phyloP scores from a whole-genome alignment of 2,888 invertebrate species.

The Halictus quadricinctus region DNA sequence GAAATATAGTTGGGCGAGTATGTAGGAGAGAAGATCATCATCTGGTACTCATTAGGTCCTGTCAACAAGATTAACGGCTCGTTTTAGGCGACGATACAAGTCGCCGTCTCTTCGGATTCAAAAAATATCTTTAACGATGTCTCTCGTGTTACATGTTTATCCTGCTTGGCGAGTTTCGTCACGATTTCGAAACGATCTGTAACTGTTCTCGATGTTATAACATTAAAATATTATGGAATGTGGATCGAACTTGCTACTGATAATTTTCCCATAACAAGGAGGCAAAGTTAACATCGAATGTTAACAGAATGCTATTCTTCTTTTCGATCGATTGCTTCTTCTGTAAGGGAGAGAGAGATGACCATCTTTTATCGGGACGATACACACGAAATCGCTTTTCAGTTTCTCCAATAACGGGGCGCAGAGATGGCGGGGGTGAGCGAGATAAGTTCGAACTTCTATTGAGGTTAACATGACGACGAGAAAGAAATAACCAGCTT shows the following conservation, averaged over 20 bases:
- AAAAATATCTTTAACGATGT: background rate
- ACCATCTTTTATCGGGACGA: background rate
- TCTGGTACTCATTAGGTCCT: slow-evolving; percentile 35
- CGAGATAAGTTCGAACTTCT: background rate
- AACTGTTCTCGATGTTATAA: background rate
- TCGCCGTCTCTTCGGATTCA: background rate
- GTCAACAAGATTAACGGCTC: slow-evolving; percentile 11
- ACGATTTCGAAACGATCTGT: background rate
- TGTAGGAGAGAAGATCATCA: slow-evolving; percentile 3
- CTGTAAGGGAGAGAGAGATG: background rate
- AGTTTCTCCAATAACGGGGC: background rate
- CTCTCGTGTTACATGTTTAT: background rate
- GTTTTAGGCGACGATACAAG: background rate
- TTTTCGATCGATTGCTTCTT: background rate
- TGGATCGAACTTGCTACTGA: background rate
- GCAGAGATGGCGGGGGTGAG: background rate
- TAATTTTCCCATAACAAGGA: background rate
- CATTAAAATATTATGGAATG: background rate
- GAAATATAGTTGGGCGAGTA: background rate
- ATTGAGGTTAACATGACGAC: background rate
- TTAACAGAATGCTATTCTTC: background rate
- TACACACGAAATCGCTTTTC: background rate
- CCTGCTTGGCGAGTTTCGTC: background rate
- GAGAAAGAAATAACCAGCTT: background rate
- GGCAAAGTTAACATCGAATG: no score